A percentile compares a stretch with the other conserved stretches of the same genome.
phyloP scores from a whole-genome alignment of 2,113 vertebrate species.

The Seriola aureovittata region DNA sequence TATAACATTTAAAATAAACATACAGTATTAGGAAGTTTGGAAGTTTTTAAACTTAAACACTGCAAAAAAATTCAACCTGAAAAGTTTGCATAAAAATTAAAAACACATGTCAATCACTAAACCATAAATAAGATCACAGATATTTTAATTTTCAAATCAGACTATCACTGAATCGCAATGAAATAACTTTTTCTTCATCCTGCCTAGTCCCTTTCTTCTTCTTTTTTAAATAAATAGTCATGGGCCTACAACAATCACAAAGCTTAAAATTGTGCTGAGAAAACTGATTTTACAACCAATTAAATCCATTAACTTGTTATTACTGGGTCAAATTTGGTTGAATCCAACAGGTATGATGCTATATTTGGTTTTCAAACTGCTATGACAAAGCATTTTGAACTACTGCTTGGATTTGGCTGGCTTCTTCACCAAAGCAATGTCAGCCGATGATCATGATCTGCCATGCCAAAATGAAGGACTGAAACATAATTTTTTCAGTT shows the following conservation, averaged over 20 bases:
- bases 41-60: background rate
- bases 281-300: too few species aligned
- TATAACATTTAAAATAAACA: background rate
- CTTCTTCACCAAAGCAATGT: too few species aligned
- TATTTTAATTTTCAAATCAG: background rate
- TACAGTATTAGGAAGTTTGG: background rate
- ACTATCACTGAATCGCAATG: background rate
- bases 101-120: background rate
- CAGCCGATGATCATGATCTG: too few species aligned
- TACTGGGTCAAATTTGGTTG: too few species aligned
- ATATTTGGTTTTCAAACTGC: too few species aligned
- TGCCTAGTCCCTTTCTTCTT: background rate
- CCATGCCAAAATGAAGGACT: background rate
- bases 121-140: background rate
- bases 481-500: background rate
- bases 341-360: too few species aligned
- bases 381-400: too few species aligned
- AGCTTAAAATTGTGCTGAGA: background rate
- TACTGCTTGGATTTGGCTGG: too few species aligned
- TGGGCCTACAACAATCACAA: background rate
- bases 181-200: background rate
- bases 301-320: too few species aligned
- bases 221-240: too few species aligned
- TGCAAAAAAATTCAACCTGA: background rate
- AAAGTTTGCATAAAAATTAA: background rate